phyloP scores from a whole-genome alignment of 2,888 invertebrate genomes.

The Agrochola macilenta region DNA sequence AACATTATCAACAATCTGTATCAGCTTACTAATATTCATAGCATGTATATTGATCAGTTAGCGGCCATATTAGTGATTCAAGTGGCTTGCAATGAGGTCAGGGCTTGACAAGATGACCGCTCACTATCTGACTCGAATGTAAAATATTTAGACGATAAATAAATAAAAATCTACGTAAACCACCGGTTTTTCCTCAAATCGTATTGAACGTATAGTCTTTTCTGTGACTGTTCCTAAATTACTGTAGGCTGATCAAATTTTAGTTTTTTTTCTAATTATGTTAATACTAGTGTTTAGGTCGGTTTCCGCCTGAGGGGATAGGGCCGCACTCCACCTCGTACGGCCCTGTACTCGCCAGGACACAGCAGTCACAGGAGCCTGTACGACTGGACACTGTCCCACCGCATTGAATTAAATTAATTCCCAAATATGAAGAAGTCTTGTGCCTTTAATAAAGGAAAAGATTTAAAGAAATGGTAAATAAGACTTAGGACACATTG shows the following conservation, averaged over 20 bases:
- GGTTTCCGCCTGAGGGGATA: no score
- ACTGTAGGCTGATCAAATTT: no score
- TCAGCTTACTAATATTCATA: constrained; percentile 18
- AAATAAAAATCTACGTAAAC: constrained; percentile 10
- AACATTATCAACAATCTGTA: constrained; percentile 11
- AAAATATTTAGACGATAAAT: constrained; percentile 29
- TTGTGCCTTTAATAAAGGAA: neutral
- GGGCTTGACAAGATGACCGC: constrained; percentile 47
- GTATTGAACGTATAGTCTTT: neutral
- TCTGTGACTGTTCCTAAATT: no score
- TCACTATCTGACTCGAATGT: constrained; percentile 46
- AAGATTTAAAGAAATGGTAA: neutral
- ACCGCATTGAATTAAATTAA: neutral
- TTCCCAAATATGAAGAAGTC: neutral
- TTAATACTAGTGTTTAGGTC: no score
- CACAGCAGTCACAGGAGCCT: no score
- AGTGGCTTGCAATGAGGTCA: constrained; percentile 58
- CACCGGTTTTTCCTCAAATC: constrained; percentile 35
- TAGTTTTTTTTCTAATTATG: no score
- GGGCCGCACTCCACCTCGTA: no score
- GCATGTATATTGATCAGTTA: constrained; percentile 51
- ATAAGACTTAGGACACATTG: neutral
- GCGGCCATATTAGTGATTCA: constrained; percentile 49
- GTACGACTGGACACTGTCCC: no score
- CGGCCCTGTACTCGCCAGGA: no score